Conservation (phyloP, 2,797 vertebrate genomes). For the Calcarius lapponicus region DNA sequence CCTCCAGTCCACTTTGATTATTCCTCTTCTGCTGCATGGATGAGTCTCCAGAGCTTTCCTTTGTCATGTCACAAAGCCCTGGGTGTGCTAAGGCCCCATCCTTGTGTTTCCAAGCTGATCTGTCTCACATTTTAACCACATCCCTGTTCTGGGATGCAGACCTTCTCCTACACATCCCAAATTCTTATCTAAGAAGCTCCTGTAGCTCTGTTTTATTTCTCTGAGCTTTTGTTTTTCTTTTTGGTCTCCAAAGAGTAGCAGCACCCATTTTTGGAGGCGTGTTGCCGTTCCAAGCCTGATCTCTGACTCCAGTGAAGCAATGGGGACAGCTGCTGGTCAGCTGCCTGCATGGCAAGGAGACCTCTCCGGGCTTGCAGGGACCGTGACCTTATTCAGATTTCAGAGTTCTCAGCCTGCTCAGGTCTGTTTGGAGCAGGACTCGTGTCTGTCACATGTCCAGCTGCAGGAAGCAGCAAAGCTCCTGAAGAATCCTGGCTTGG, state of each 20-base stretch:
- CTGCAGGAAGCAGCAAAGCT: neutral
- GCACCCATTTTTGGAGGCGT: neutral
- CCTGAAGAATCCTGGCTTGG: neutral
- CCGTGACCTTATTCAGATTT: neutral
- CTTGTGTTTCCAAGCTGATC: neutral
- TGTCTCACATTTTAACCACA: neutral
- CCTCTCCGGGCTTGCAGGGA: neutral
- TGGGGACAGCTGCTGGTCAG: constrained; percentile 58
- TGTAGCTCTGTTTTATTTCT: neutral
- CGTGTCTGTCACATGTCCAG: neutral
- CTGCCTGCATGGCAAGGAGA: neutral
- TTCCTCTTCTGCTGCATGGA: neutral
- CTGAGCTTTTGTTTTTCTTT: neutral
- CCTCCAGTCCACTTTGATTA: neutral
- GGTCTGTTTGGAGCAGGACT: neutral
- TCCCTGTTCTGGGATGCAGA: neutral
- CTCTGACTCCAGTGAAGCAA: constrained; percentile 7
- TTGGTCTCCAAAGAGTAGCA: neutral
- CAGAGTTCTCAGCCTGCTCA: neutral
- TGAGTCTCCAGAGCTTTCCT: neutral
- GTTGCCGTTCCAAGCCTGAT: accelerated
- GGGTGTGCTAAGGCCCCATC: neutral
- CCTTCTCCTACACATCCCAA: neutral
- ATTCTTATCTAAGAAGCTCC: neutral
- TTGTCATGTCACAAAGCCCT: neutral